Conservation (phyloP, 2,888 invertebrate species). For the Spilarctia lutea region DNA sequence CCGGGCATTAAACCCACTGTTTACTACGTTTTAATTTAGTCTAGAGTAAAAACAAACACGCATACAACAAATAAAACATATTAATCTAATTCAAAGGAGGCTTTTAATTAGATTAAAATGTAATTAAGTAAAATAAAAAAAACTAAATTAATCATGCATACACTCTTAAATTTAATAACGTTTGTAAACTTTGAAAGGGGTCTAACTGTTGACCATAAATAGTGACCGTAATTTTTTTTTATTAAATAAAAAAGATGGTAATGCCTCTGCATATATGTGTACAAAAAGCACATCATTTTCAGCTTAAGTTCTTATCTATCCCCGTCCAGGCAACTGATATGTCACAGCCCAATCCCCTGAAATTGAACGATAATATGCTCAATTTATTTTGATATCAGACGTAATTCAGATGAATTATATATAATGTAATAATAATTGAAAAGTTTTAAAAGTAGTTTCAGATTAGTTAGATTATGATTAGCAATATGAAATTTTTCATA, state of each 20-base stretch:
- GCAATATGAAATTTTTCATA: neutral
- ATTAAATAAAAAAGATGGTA: neutral
- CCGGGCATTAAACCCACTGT: no score
- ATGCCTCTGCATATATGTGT: neutral
- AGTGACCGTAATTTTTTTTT: neutral
- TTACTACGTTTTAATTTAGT: no score
- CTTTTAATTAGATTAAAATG: no score
- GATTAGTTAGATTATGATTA: neutral
- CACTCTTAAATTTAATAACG: no score
- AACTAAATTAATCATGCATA: neutral
- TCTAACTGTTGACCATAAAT: neutral
- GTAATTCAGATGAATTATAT: neutral
- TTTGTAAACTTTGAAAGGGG: no score
- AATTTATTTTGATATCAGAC: slow-evolving; percentile 1
- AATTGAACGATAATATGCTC: slow-evolving; percentile 2
- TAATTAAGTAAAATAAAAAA: no score
- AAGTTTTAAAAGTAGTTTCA: neutral
- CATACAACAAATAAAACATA: no score
- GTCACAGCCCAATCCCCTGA: slow-evolving; percentile 16
- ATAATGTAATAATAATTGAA: neutral
- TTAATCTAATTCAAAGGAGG: no score
- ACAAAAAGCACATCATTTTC: slow-evolving; percentile 2
- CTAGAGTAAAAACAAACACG: no score
- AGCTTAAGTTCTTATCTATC: slow-evolving; percentile 15
- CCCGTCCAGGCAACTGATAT: slow-evolving; percentile 17